phyloP scores from a whole-genome alignment of 92 coral and sea anemone genomes.

The Blastomussa wellsi region DNA sequence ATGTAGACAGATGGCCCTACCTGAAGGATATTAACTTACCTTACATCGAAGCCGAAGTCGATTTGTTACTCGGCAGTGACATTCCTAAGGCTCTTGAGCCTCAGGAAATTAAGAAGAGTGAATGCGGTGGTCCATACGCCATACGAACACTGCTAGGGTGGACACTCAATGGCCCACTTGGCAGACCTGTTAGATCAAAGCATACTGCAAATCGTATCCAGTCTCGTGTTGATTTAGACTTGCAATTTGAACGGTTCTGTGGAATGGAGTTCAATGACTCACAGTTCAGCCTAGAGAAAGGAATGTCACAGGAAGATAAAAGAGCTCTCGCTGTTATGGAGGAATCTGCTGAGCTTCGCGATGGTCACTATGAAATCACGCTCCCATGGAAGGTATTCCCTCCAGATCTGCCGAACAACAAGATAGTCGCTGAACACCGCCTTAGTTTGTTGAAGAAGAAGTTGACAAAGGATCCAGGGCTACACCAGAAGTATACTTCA shows the following conservation, averaged over 20 bases:
- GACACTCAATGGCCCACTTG: slow-evolving; percentile 81
- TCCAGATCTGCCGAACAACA: slow-evolving; percentile 68
- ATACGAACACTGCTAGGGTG: slow-evolving; percentile 64
- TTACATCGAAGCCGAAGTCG: slow-evolving; percentile 47
- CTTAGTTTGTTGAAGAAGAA: slow-evolving; percentile 47
- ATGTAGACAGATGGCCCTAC: slow-evolving; percentile 57
- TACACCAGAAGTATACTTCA: slow-evolving; percentile 40
- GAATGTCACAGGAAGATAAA: slow-evolving; percentile 59
- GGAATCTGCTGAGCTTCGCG: slow-evolving; percentile 38
- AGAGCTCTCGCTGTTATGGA: slow-evolving; percentile 62
- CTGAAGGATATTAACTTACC: slow-evolving; percentile 39
- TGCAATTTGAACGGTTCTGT: slow-evolving; percentile 59
- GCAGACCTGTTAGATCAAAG: slow-evolving; percentile 26
- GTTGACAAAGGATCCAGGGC: slow-evolving; percentile 35
- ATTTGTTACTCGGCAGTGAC: slow-evolving; percentile 60
- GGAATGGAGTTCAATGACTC: slow-evolving; percentile 67
- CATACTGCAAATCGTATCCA: slow-evolving; percentile 43
- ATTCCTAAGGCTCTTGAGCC: slow-evolving; percentile 64
- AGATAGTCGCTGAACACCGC: slow-evolving; percentile 51
- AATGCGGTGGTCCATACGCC: slow-evolving; percentile 66
- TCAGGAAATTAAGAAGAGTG: slow-evolving; percentile 51
- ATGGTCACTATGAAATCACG: slow-evolving; percentile 74
- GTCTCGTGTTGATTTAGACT: slow-evolving; percentile 27
- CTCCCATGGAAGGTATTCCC: slow-evolving; percentile 59
- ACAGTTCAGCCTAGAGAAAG: slow-evolving; percentile 28